Evolutionary conservation across 2,113 vertebrate genomes (phyloP), one percentile per base, ranked within the genome.

Genomic region (Phylloscopus whistleri): DNA sequence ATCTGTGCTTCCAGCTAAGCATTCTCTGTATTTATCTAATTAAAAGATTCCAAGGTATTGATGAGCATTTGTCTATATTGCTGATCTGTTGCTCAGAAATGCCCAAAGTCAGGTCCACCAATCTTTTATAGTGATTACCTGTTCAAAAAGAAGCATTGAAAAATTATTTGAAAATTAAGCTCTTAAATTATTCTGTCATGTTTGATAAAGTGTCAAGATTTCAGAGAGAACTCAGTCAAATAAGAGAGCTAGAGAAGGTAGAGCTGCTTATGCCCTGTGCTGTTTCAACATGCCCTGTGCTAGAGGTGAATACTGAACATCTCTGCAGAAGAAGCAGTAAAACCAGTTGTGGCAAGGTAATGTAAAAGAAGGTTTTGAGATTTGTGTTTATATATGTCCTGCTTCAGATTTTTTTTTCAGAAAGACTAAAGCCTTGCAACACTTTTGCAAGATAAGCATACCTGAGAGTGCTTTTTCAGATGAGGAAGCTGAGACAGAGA

Each of bases 281-380:
- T 88, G 72, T 93, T 94, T 66, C 85, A 76, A 44, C 84, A 48
- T 80, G 82, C 55, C 48, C 52, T 85, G 0, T 77, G 75, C 84
- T 91, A 82, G 63, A 81, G 31, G 68, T 89, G 51, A 87, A 91
- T 84, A 68, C 41, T 69, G 78, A 74, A 83, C 67, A 83, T 76
- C 53, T 87, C 66, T 83, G 44, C 59, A 73, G 67, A 89, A 86
- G 84, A 78, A 92, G 84, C 82, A 80, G 78, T 94, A 86, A 91
- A 95, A 84, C 75, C 68, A 83, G 82, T 93, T 95, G 27, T 56
- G 51, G 82, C 33, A 90, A 74, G 51, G 75, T 85, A 94, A 93
- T 9, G 24, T 58, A 69, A 82, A 64, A 80, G 30, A 64, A 84
- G 30, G 21, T 11, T 88, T 74, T 88, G 68, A 81, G 69, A 86